Evolutionary conservation across 1,140 invertebrate species (phyloP), one percentile per base, ranked within the genome.

Genomic region (Melipona quadrifasciata): DNA sequence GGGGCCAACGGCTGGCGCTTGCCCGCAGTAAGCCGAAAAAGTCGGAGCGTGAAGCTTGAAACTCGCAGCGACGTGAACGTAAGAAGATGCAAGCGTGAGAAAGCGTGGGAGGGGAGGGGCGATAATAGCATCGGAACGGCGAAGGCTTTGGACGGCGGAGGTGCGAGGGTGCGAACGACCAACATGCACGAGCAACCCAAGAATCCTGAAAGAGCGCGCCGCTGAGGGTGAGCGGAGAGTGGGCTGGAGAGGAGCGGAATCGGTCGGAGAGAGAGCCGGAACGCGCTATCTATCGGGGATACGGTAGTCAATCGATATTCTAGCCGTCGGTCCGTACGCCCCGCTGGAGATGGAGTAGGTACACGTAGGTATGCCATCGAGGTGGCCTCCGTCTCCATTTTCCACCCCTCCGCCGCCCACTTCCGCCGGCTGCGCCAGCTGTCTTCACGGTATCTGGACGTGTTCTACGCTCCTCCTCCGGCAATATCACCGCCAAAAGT

Each of bases 271-370:
- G 24, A 61, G 51, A 64, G 58, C 65, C 67, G 64, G 72, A 82
- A 76, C 39, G 65, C 51, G 82, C 27, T 80, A 87, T 84, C 82
- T 72, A 79, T 64, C 75, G 76, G 80, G 39, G 71, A 86, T 86
- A 82, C 61, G 89, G 72, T 68, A 86, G 81, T 88, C 81, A 84
- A 90, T 90, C 89, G 89, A 90, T 90, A 90, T 88, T 90, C 89
- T 76, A 79, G 31, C 84, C 89, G 80, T 90, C 88, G 89, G 88
- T 90, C 84, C 31, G 67, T 70, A 85, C 82, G 80, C 61, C 76
- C 85, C 82, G 80, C 71, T 67, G 64, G 71, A 87, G 89, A 85
- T 84, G 89, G 74, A 90, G 87, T 85, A 85, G 82, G 82, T 87
- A 84, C 79, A 82, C 85, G 68, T 89, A 87, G 68, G 84, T 87